Base-by-base conservation (phyloP, 2,797 vertebrate genomes). In the Channallabes apus region DNA sequence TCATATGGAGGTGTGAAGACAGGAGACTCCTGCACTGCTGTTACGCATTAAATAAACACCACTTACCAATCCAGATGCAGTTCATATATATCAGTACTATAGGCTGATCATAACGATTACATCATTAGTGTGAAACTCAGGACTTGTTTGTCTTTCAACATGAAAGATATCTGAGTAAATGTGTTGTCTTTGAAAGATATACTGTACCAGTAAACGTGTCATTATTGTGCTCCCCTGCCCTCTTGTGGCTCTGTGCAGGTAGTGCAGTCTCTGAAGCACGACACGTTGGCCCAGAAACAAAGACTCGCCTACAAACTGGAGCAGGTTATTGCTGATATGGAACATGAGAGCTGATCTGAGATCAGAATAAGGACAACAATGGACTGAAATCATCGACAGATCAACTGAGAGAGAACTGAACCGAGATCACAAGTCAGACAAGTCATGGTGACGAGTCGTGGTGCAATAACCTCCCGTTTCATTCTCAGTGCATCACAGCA, bases 221-320 rank as follows among this genome's bases (percentile, higher is more conserved):
- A 51, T 64, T 35, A 12, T 82, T 83, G 56, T 83, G 29, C 46
- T 83, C 54, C 86, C 72, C 85, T 71, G 69, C 80, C 86, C 59
- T 27, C 83, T 77, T 24, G 56, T 82, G 59, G 75, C 20, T 79
- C 8, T 83, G 38, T 65, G 64, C 88, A 99, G 98, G 96, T 99
- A 90, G 96, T 96, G 0, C 95, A 96, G 85, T 97, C 98, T 22
- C 90, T 99, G 91, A 96, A 98, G 91, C 96, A 96, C 89, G 97
- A 99, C 5, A 96, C 98, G 73, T 96, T 97, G 92, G 97, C 97
- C 17, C 95, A 96, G 90, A 95, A 97, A 90, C 98, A 99, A 92
- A 96, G 97, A 83, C 92, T 99, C 92, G 96, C 97, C 0, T 97
- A 97, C 93, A 99, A 99, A 94, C 92, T 99, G 92, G 96, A 98